Conservation (phyloP, 53 echinoderm and acorn worm genomes). For the Antedon mediterranea region DNA sequence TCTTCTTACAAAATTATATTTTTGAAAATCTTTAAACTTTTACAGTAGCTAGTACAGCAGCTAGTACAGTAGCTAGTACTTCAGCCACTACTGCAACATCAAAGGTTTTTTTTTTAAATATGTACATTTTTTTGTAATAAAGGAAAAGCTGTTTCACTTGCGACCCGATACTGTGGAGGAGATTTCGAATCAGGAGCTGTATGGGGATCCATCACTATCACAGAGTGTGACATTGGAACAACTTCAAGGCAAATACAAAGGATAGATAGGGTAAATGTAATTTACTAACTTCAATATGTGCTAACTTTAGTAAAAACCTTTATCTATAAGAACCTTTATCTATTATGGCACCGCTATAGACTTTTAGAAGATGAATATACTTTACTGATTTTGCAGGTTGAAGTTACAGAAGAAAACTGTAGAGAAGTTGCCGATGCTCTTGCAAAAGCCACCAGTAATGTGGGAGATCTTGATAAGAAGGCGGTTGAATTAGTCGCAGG, state of each 20-base stretch:
- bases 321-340: too few relatives aligned
- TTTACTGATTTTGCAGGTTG: neutral
- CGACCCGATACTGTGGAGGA: neutral
- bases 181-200: neutral
- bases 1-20: too few relatives aligned
- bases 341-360: too few relatives aligned
- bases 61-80: too few relatives aligned
- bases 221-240: neutral
- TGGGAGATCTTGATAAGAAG: neutral
- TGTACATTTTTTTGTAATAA: too few relatives aligned
- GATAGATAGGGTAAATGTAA: neutral
- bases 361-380: too few relatives aligned
- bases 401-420: neutral
- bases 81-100: too few relatives aligned
- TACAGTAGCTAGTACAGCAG: too few relatives aligned
- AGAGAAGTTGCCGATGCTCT: neutral
- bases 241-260: neutral
- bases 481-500: neutral
- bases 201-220: neutral
- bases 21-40: too few relatives aligned
- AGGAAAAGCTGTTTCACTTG: neutral
- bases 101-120: too few relatives aligned
- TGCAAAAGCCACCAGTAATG: neutral
- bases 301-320: too few relatives aligned
- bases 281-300: too few relatives aligned